Base-by-base conservation (phyloP, 2,888 invertebrate genomes). In the Yponomeuta plumbellus region DNA sequence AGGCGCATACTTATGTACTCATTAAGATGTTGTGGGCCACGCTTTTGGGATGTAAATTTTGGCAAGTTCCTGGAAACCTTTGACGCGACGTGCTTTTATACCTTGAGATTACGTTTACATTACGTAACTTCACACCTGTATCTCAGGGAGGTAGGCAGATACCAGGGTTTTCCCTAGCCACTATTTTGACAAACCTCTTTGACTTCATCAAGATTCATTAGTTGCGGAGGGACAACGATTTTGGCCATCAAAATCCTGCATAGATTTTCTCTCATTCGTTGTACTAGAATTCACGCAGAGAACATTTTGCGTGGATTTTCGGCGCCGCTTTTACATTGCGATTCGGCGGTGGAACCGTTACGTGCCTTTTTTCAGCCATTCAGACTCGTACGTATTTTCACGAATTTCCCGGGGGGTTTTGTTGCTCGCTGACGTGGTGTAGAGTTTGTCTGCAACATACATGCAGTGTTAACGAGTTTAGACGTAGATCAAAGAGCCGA, bases 381-480 rank as follows among this genome's bases (percentile, higher is more conserved):
- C 44, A 52, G 44, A 17, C 44, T 52, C 17, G 44, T 52, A 17
- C 44, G 17, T 13, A 17, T 52, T 52, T 52, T 52, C 44, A 52
- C 44, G 44, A 17, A 52, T 52, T 52, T 52, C 44, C 44, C 44
- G 5, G 44, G 44, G 17, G 44, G 2, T 52, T 52, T 52, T 52
- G 44, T 5, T 13, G 44, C 17, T 44, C 17, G 13, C 17, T 34
- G 34, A 34, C 34, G 34, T 34, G 34, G 8, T 34, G 44, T 52
- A 13, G 44, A 52, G 44, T 52, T 52, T 13, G 44, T 17, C 44
- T 17, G 44, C 44, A 52, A 52, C 44, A 52, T 52, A 5, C 44
- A 52, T 52, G 44, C 44, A 17, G 44, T 52, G 44, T 52, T 52
- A 52, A 52, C 44, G 44, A 52, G 44, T 52, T 52, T 52, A 52